Conservation (phyloP, 2,797 vertebrate genomes). For the Neoniphon sammara region DNA sequence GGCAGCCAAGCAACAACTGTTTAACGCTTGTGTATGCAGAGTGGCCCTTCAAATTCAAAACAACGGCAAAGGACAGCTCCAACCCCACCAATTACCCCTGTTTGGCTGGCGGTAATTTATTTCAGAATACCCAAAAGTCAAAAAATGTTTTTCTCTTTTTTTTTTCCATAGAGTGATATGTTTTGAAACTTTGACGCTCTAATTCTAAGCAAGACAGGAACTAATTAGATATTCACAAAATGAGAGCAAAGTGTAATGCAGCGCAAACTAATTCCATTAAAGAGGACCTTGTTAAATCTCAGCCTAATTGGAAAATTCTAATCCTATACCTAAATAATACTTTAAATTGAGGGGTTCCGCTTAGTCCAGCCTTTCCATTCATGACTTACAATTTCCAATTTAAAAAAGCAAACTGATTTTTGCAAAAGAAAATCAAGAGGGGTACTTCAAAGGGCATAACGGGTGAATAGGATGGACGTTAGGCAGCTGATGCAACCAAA, state of each 20-base stretch:
- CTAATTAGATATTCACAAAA: conserved; percentile 77
- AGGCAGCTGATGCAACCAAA: conserved; percentile 46
- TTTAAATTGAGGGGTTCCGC: conserved; percentile 65
- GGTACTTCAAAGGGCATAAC: conserved; percentile 45
- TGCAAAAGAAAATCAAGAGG: conserved; percentile 37
- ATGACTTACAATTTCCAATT: conserved; percentile 56
- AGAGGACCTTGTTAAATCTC: conserved; percentile 71
- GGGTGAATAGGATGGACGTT: conserved; percentile 30
- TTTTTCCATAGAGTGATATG: conserved; percentile 67
- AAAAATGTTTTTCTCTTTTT: conserved; percentile 55
- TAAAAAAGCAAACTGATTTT: conserved; percentile 54
- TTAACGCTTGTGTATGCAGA: conserved; percentile 51
- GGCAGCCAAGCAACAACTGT: conserved; percentile 57
- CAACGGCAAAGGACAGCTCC: conserved; percentile 60
- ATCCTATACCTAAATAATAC: conserved; percentile 72
- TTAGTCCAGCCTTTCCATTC: conserved; percentile 57
- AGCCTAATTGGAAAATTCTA: conserved; percentile 76
- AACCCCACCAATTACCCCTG: conserved; percentile 70
- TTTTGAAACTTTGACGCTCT: conserved; percentile 68
- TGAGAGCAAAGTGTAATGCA: conserved; percentile 74
- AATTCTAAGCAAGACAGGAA: conserved; percentile 72
- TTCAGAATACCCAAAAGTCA: conserved; percentile 69
- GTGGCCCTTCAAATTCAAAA: conserved; percentile 59
- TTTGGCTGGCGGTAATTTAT: conserved; percentile 73
- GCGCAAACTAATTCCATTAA: conserved; percentile 78